Base-by-base conservation (phyloP, 37 sponge, comb jelly and placozoan species). In the Ephydatia muelleri region DNA sequence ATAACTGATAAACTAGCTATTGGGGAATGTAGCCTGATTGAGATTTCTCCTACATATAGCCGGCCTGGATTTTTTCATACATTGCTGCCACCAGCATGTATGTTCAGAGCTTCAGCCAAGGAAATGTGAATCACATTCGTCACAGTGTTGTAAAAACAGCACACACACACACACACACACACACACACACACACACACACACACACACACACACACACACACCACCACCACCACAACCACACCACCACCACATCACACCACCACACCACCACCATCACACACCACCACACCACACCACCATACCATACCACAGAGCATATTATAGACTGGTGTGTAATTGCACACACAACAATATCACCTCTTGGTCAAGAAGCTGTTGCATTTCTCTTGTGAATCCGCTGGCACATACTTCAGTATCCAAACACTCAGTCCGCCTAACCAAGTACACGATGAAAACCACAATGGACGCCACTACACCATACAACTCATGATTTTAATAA, bases 311-410 rank as follows among this genome's bases (percentile, higher is more conserved):
- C 37, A 81, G 39, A 67, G 34, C 80, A 30, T 70, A 70, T 70
- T n/a, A 30, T 70, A n/a, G 72, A 65, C 21, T 22, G 21, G 14
- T 22, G 19, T 65, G 66, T 65, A 65, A 21, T 21, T 71, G 28
- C 23, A 32, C 37, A 65, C 35, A 27, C 78, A 38, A 28, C 30
- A 49, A n/a, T 48, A 68, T 38, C 57, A 77, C 84, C 79, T 90
- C 81, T 49, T 93, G 78, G 35, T 85, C 78, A 37, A 96, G 82
- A 19, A 65, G 76, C 6, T 85, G 73, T 37, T 87, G 86, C 72
- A 90, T 70, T 9, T 94, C 97, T 40, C 76, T 87, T 13, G 95
- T 84, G 66, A 92, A 92, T 0, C 97, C 97, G 90, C 97, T 97
- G 34, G 97, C 97, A 40, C 38, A 64, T 65, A 97, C 92, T 66